Evolutionary conservation across 2,797 vertebrate species (phyloP), one percentile per base, ranked within the genome.

Genomic region (Sylvilagus floridanus): DNA sequence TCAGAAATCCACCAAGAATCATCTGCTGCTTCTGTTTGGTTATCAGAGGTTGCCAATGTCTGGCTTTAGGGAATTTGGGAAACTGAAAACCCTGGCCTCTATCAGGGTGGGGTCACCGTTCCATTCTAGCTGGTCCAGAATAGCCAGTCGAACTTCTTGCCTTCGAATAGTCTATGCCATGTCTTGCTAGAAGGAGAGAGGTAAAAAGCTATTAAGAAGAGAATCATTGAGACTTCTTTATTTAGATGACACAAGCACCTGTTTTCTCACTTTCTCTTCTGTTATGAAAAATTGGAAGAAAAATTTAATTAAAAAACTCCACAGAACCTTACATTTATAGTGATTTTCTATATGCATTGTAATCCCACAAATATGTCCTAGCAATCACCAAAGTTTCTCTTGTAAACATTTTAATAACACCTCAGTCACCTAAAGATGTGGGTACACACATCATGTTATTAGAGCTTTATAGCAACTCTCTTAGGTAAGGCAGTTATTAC

Each of bases 361-460:
- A 52, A 87, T 21, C 57, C 76, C 68, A 81, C 77, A 94, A 91
- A 73, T 75, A 78, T 8, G 21, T 84, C 14, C 7, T 57, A 65
- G 22, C 35, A 79, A 82, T 83, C 71, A 65, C 69, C 69, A 85
- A 28, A 73, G 1, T 93, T 96, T 94, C 82, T 91, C 88, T 62
- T 35, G 4, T 77, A 94, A 94, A 92, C 65, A 82, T 73, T 93
- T 81, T 54, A 96, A 88, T 52, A 90, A 69, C 17, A 69, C 12
- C 14, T 76, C 16, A 79, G 22, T 90, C 69, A 93, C 81, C 69
- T 28, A 82, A 95, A 83, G 50, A 66, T 65, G 37, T 81, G 83
- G 68, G 78, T 65, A 35, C 4, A 0, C 52, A 72, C 81, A 71
- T 79, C 84, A 57, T 69, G 66, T 78, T 83, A 89, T 89, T 81